phyloP scores from a whole-genome alignment of 2,797 vertebrate species.

The Siniperca undulata region DNA sequence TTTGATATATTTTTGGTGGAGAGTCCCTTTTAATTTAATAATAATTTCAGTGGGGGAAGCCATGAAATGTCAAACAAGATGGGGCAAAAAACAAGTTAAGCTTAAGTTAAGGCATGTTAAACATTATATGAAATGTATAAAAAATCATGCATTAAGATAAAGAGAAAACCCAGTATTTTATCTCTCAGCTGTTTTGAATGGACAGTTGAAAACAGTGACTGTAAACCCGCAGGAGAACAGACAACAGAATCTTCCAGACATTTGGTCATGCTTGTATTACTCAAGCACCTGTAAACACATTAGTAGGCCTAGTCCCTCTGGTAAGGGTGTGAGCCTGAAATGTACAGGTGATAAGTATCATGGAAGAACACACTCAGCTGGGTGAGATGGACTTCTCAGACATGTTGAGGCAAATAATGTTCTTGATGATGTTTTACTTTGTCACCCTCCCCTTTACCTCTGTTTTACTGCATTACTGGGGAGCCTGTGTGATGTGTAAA shows the following conservation, averaged over 20 bases:
- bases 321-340: conserved; percentile 6
- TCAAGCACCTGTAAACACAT: conserved; percentile 18
- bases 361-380: conserved; percentile 18
- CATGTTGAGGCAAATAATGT: conserved; percentile 32
- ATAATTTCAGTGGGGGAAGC: background rate
- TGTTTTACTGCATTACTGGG: background rate
- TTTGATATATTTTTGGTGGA: background rate
- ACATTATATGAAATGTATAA: background rate
- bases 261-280: background rate
- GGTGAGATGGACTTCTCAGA: background rate
- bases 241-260: conserved; percentile 5
- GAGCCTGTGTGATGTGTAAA: background rate
- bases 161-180: background rate
- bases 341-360: background rate
- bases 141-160: too few species aligned
- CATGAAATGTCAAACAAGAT: background rate
- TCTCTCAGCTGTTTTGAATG: conserved; percentile 9
- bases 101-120: background rate
- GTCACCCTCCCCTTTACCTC: background rate
- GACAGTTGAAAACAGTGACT: background rate
- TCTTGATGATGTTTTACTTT: background rate
- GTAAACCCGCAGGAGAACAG: background rate
- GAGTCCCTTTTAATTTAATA: background rate
- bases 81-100: background rate
- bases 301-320: background rate